Conservation (phyloP, 2,113 vertebrate species). For the Caracal caracal region DNA sequence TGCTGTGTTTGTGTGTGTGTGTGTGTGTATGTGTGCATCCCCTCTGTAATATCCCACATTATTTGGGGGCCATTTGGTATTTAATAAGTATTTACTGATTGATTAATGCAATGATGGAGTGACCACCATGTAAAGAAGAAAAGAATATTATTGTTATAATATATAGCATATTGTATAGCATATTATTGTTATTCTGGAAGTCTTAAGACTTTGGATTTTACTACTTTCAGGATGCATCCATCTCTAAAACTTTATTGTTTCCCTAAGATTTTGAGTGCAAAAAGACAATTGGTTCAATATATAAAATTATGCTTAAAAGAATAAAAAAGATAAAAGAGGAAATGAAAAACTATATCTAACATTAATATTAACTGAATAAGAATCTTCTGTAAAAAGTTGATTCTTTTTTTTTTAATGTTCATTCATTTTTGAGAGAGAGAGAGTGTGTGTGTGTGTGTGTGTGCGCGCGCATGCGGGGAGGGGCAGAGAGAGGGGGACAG, state of each 20-base stretch:
- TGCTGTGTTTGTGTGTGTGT: not conserved
- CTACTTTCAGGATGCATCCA: not conserved
- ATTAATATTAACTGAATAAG: not conserved
- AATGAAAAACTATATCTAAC: not conserved
- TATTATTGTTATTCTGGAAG: not conserved
- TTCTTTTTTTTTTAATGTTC: too few species aligned
- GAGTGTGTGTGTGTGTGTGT: too few species aligned
- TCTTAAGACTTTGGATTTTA: not conserved
- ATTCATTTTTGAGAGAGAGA: too few species aligned
- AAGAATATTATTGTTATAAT: not conserved
- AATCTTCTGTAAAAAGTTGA: not conserved
- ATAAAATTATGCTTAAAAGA: not conserved
- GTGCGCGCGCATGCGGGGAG: too few species aligned
- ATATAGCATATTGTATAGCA: too few species aligned
- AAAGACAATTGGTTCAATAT: not conserved
- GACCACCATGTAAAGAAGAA: not conserved
- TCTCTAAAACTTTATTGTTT: not conserved
- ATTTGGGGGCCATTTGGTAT: not conserved
- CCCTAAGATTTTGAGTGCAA: not conserved
- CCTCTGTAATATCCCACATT: not conserved
- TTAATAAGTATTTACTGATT: not conserved
- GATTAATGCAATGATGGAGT: not conserved
- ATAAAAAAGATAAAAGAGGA: not conserved
- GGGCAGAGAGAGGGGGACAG: too few species aligned
- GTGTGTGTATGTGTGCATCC: not conserved